Evolutionary conservation across 2,113 vertebrate genomes (phyloP).

Genomic region (Microtus montanus): DNA sequence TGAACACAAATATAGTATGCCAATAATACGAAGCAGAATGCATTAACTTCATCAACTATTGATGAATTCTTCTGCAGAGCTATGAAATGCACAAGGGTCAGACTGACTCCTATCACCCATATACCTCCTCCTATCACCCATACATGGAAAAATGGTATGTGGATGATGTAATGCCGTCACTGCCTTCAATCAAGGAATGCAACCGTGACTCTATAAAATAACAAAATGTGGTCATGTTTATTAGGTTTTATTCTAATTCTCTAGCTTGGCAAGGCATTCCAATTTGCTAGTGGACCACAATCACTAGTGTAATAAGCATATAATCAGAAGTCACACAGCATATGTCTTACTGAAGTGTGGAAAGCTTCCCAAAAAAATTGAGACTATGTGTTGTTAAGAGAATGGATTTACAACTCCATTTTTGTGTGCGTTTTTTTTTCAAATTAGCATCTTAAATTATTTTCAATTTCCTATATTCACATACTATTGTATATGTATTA

Average conservation of each 20-base stretch:
- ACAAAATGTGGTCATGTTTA: constrained; percentile 51
- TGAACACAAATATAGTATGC: neutral
- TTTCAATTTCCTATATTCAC: neutral
- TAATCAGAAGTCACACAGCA: neutral
- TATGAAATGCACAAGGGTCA: neutral
- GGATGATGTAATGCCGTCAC: neutral
- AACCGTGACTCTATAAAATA: neutral
- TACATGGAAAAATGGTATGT: constrained; percentile 26
- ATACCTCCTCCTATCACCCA: neutral
- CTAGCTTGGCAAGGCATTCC: constrained; percentile 32
- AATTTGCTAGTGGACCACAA: constrained; percentile 7
- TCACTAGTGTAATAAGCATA: neutral
- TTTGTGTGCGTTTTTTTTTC: neutral
- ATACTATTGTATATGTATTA: neutral
- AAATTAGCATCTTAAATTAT: neutral
- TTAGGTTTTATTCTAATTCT: constrained; percentile 67
- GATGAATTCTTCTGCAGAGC: neutral
- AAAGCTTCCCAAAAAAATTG: constrained; percentile 17
- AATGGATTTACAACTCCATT: neutral
- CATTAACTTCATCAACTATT: neutral
- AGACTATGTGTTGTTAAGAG: neutral
- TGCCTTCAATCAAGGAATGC: neutral
- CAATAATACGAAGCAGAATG: neutral
- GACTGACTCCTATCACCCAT: neutral
- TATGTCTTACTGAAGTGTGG: neutral